Evolutionary conservation across 2,113 vertebrate genomes (phyloP), one percentile per base, ranked within the genome.

Genomic region (Paramisgurnus dabryanus): DNA sequence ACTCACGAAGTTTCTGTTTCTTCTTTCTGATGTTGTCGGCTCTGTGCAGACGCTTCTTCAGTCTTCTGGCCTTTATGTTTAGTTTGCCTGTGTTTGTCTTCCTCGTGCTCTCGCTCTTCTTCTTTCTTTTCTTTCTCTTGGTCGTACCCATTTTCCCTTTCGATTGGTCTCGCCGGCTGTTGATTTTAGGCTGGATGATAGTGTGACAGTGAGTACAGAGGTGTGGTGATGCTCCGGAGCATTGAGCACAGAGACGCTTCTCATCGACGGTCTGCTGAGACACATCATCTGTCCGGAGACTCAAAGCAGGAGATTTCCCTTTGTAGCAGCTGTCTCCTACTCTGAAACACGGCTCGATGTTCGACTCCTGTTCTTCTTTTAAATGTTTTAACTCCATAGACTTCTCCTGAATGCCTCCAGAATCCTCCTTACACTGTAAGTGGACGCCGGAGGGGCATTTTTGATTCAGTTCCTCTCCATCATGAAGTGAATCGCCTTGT

Each of bases 61-160:
- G 92, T 84, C 91, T 91, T 86, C 94, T 86, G 84, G 92, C 92
- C 88, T 91, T 87, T 85, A 90, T 84, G 80, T 93, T 95, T 40
- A 87, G 82, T 50, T 92, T 94, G 89, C 90, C 89, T 87, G 92
- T 90, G 55, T 92, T 85, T 82, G 91, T 92, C 22, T 63, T 63
- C 88, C 91, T 92, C 89, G 87, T 89, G 76, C 92, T 82, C 87
- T 94, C 94, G 84, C 91, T 94, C 91, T 93, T 97, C 94, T 96
- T 98, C 90, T 96, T 97, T 87, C 94, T 93, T 73, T 94, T 97
- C 88, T 94, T 97, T 89, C 95, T 96, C 87, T 94, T 95, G 71
- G 91, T 90, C 91, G 93, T 85, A 43, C 92, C 88, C 85, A 83
- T 70, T 80, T 89, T 70, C 86, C 75, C 87, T 87, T 94, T 90